Conservation (phyloP, 2,888 invertebrate species). For the Actias luna region DNA sequence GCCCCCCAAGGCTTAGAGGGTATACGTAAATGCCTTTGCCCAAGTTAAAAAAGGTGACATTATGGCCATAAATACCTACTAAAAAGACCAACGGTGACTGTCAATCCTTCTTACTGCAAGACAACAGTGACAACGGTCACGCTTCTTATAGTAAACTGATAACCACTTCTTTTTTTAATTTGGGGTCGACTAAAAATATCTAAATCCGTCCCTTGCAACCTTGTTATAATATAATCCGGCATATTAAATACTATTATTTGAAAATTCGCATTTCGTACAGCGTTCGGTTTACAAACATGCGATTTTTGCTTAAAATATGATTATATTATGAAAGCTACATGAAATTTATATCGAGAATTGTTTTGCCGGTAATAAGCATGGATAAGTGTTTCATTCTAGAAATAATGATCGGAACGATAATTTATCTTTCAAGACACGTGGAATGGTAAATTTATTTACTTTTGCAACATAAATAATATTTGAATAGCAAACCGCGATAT, state of each 20-base stretch:
- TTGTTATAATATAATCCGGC: conserved; percentile 54
- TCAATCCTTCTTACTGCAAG: no score
- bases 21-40: no score
- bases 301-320: conserved; percentile 48
- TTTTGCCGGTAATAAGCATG: conserved; percentile 6
- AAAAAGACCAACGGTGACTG: no score
- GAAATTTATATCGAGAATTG: conserved; percentile 6
- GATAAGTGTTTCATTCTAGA: not conserved
- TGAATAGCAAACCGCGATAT: no score
- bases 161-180: no score
- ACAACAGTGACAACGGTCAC: no score
- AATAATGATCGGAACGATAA: not conserved
- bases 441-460: not conserved
- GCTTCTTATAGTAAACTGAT: no score
- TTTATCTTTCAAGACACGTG: not conserved
- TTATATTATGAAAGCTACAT: conserved; percentile 10
- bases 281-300: conserved; percentile 53
- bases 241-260: conserved; percentile 60
- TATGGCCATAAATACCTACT: no score
- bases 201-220: conserved; percentile 20
- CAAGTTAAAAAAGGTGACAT: no score
- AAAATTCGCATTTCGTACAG: conserved; percentile 53
- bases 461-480: no score
- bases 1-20: no score
- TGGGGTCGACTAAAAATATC: not conserved